Conservation (phyloP, 2,888 invertebrate genomes). For the Germaria angustata region DNA sequence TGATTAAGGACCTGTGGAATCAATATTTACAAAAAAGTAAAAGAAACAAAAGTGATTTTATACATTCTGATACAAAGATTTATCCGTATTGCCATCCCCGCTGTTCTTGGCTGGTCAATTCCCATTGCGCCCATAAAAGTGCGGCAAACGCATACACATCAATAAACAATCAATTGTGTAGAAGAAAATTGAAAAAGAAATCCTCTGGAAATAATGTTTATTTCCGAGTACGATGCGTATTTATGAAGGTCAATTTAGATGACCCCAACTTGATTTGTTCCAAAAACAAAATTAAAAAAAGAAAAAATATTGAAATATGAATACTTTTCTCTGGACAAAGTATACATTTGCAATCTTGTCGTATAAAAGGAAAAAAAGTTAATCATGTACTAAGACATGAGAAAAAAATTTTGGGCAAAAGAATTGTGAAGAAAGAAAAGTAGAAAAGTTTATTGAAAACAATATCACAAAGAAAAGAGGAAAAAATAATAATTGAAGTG, state of each 20-base stretch:
- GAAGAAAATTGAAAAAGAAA: constrained; percentile 22
- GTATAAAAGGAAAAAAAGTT: constrained; percentile 27
- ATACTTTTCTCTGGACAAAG: constrained; percentile 7
- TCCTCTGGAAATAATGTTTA: constrained; percentile 45
- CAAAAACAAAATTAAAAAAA: background rate
- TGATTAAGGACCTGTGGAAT: too few species aligned
- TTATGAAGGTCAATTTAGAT: constrained; percentile 64
- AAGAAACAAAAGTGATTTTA: too few species aligned
- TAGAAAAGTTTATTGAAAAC: background rate
- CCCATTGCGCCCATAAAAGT: background rate
- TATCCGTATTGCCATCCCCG: too few species aligned
- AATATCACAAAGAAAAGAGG: background rate
- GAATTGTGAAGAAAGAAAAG: background rate
- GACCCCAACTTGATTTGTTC: constrained; percentile 42
- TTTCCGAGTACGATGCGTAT: constrained; percentile 56
- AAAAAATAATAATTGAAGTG: constrained; percentile 3
- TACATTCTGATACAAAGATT: too few species aligned
- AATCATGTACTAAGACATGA: constrained; percentile 42
- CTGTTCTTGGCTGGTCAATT: constrained; percentile 23
- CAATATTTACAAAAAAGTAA: too few species aligned
- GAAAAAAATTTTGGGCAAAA: constrained; percentile 26
- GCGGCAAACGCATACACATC: constrained; percentile 44
- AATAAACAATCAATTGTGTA: constrained; percentile 58
- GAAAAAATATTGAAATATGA: background rate
- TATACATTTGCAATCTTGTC: background rate